These are phyloP conservation scores for Echinops telfairi DNA, from an alignment of 2,113 vertebrate species.

Conservation along the genomic window DNA sequence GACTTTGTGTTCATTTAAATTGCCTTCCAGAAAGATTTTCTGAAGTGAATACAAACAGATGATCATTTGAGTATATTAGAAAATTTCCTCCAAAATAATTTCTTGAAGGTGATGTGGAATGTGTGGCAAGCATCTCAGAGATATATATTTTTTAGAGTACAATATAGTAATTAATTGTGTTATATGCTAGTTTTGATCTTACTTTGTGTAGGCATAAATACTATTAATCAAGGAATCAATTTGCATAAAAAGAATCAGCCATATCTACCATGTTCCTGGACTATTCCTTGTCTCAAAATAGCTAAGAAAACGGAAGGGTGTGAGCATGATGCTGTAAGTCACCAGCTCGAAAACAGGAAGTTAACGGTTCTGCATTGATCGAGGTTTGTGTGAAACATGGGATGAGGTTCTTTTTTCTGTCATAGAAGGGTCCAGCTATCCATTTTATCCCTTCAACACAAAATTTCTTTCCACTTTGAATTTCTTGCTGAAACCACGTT, in stretches of 20 bases:
- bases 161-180: not conserved
- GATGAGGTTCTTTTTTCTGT: not conserved
- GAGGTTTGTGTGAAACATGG: not conserved
- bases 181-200: not conserved
- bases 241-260: not conserved
- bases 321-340: not conserved
- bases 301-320: not conserved
- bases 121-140: not conserved
- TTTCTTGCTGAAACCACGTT: too few species aligned
- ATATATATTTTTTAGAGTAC: not conserved
- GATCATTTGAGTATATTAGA: not conserved
- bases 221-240: not conserved
- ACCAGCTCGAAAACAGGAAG: not conserved
- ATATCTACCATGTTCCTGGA: not conserved
- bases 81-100: not conserved
- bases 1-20: not conserved
- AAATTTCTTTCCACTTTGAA: too few species aligned
- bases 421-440: not conserved
- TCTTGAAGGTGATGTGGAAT: not conserved
- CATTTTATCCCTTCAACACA: not conserved
- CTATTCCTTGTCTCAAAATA: not conserved
- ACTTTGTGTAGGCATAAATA: not conserved
- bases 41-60: not conserved
- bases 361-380: not conserved
- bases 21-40: not conserved